phyloP scores from a whole-genome alignment of 2,888 invertebrate species.

The Matsumyia berberina region DNA sequence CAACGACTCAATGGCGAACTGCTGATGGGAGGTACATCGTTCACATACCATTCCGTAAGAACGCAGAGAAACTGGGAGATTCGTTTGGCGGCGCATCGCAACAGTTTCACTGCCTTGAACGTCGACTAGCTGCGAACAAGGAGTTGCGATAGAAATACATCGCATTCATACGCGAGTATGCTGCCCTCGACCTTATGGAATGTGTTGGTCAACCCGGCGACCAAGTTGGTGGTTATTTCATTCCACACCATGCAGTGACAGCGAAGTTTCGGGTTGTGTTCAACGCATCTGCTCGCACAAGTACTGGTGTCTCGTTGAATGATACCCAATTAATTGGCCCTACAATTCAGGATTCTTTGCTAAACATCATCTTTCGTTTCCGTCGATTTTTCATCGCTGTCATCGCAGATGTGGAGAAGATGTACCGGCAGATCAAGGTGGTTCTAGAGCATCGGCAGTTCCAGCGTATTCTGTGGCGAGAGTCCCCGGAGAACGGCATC shows the following conservation, averaged over 20 bases:
- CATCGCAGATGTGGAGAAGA: slow-evolving; percentile 21
- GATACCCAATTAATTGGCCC: slow-evolving; percentile 39
- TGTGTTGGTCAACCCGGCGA: slow-evolving; percentile 30
- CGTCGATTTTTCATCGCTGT: background rate
- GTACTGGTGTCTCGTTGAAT: slow-evolving; percentile 43
- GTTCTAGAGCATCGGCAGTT: too few species aligned
- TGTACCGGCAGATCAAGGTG: background rate
- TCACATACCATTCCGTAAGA: slow-evolving; percentile 37
- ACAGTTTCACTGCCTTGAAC: slow-evolving; percentile 28
- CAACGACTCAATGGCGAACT: slow-evolving; percentile 7
- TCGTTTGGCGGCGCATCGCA: background rate
- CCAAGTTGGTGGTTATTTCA: slow-evolving; percentile 31
- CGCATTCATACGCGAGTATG: background rate
- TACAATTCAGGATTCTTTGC: slow-evolving; percentile 26
- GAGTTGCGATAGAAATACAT: slow-evolving; percentile 8
- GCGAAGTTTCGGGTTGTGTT: slow-evolving; percentile 52
- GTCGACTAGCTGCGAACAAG: background rate
- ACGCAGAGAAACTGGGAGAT: slow-evolving; percentile 22
- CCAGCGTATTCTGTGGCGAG: background rate
- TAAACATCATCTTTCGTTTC: slow-evolving; percentile 31
- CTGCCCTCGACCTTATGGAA: slow-evolving; percentile 10
- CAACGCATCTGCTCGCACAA: slow-evolving; percentile 42
- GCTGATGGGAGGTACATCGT: slow-evolving; percentile 30
- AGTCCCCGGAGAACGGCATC: background rate
- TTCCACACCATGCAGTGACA: slow-evolving; percentile 51